phyloP scores from a whole-genome alignment of 2,797 vertebrate genomes.

The Fistularia tabacaria region DNA sequence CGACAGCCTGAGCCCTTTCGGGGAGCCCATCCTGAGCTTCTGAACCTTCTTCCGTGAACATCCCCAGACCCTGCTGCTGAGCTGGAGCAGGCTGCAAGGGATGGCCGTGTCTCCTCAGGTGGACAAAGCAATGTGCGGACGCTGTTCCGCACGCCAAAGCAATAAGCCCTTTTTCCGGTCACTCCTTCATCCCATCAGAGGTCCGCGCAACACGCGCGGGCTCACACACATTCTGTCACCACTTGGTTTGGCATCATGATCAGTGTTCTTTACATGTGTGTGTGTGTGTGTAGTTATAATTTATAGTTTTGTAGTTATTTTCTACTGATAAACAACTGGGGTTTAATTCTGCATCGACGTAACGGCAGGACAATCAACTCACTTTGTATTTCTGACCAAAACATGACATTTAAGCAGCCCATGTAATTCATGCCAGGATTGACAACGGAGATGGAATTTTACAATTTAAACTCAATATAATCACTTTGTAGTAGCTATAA shows the following conservation, averaged over 20 bases:
- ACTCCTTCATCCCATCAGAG: background rate
- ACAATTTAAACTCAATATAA: too few species aligned
- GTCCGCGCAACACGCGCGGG: too few species aligned
- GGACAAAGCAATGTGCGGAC: constrained; percentile 11
- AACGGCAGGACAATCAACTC: constrained; percentile 48
- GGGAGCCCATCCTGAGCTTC: constrained; percentile 74
- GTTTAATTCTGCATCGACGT: constrained; percentile 10
- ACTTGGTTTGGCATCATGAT: constrained; percentile 27
- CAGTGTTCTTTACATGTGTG: constrained; percentile 37
- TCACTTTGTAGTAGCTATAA: too few species aligned
- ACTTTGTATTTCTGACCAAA: background rate
- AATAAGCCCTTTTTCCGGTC: constrained; percentile 39
- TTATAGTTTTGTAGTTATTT: constrained; percentile 45
- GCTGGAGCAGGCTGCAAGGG: too few species aligned
- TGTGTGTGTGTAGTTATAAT: constrained; percentile 40
- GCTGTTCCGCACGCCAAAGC: constrained; percentile 54
- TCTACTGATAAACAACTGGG: constrained; percentile 22
- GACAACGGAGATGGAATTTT: too few species aligned
- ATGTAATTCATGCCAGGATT: too few species aligned
- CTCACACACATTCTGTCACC: too few species aligned
- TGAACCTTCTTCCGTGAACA: constrained; percentile 59
- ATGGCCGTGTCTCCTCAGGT: constrained; percentile 25
- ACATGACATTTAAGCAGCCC: too few species aligned
- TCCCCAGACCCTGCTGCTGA: too few species aligned
- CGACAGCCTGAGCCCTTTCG: constrained; percentile 13